phyloP scores from a whole-genome alignment of 2,113 vertebrate species.

The Typhlomys cinereus region DNA sequence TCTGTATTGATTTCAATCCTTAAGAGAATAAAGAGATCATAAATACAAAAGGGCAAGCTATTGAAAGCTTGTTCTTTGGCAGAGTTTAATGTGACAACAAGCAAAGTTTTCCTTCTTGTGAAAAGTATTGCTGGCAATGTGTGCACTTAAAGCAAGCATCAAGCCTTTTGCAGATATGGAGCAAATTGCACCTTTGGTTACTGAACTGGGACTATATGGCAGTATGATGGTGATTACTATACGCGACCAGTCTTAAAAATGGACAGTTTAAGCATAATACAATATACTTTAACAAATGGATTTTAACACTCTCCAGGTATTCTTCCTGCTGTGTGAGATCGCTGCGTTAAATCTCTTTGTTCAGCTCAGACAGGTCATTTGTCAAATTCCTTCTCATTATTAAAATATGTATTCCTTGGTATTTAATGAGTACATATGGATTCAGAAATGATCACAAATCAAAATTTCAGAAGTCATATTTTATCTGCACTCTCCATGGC shows the following conservation, averaged over 20 bases:
- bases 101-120: neutral
- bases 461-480: conserved; percentile 77
- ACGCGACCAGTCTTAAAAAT: conserved; percentile 55
- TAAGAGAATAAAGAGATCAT: conserved; percentile 34
- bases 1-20: conserved; percentile 41
- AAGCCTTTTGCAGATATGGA: conserved; percentile 30
- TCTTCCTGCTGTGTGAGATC: conserved; percentile 62
- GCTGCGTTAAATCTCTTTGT: conserved; percentile 73
- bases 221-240: conserved; percentile 50
- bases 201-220: conserved; percentile 5
- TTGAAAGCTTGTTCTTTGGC: conserved; percentile 4
- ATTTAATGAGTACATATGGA: conserved; percentile 81
- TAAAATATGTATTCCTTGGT: conserved; percentile 77
- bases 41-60: neutral
- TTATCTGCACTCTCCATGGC: conserved; percentile 61
- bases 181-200: conserved; percentile 3
- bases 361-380: conserved; percentile 68
- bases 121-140: neutral
- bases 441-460: conserved; percentile 81
- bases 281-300: conserved; percentile 72
- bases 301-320: conserved; percentile 74
- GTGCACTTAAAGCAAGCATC: neutral
- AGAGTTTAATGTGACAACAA: neutral
- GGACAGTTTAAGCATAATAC: conserved; percentile 58
- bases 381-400: conserved; percentile 79